These are phyloP conservation scores for Nematolebias whitei DNA, from an alignment of 2,113 vertebrate species.

Conservation along the genomic window DNA sequence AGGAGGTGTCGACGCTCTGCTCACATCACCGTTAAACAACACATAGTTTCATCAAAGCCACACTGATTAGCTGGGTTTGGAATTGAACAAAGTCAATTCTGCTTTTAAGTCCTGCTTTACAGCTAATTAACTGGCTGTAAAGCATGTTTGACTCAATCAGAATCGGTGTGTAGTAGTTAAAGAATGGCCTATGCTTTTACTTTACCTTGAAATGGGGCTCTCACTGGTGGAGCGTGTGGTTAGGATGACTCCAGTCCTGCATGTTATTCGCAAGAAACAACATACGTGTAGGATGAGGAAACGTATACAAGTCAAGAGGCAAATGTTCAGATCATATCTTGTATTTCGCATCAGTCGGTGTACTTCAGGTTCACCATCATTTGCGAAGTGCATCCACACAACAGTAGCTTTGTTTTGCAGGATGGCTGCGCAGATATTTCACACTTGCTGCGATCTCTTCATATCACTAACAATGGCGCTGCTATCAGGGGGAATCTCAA, in stretches of 20 bases:
- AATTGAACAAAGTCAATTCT: constrained; percentile 28
- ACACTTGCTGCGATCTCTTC: constrained; percentile 52
- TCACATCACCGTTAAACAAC: constrained; percentile 21
- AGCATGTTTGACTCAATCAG: constrained; percentile 13
- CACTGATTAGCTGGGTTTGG: constrained; percentile 8
- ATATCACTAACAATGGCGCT: constrained; percentile 55
- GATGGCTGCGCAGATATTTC: constrained; percentile 57
- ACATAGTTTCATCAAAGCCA: constrained; percentile 7
- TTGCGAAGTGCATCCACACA: constrained; percentile 21
- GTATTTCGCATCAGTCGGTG: not conserved
- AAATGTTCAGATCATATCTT: not conserved
- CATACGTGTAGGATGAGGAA: not conserved
- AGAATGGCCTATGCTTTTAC: not conserved
- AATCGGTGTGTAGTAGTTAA: not conserved
- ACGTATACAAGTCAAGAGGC: not conserved
- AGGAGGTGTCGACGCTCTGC: not conserved
- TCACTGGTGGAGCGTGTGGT: not conserved
- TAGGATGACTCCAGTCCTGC: not conserved
- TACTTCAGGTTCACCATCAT: constrained; percentile 29
- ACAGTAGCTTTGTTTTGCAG: constrained; percentile 54
- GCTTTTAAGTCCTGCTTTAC: constrained; percentile 18
- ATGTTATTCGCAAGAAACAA: not conserved
- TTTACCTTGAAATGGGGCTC: not conserved
- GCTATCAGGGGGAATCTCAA: constrained; percentile 63
- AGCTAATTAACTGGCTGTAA: constrained; percentile 27